A percentile compares a stretch with the other conserved stretches of the same genome.
phyloP scores from a whole-genome alignment of 1,140 invertebrate species.

The Leptopilina boulardi region DNA sequence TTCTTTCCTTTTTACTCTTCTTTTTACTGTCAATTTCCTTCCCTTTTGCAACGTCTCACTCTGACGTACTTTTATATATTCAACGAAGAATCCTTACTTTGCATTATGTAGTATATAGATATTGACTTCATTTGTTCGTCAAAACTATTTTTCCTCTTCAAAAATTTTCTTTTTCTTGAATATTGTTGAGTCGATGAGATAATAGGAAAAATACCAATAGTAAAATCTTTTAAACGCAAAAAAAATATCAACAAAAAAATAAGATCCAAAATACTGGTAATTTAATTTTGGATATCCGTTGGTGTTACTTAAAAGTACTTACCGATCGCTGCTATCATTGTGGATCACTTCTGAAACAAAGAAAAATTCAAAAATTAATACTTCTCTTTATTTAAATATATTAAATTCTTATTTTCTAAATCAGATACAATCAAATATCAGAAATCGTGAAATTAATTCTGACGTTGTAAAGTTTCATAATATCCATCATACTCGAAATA shows the following conservation, averaged over 20 bases:
- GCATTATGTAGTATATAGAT: neutral
- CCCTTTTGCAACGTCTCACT: neutral
- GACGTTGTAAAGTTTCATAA: neutral
- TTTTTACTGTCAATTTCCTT: conserved; percentile 3
- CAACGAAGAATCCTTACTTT: neutral
- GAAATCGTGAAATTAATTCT: conserved; percentile 4
- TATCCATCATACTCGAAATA: neutral
- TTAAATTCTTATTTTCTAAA: no score
- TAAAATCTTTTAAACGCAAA: no score
- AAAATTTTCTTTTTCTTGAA: neutral
- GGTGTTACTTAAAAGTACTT: no score
- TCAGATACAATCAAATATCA: neutral
- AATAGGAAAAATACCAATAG: no score
- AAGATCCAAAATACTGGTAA: no score
- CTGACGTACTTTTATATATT: neutral
- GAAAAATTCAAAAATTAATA: no score
- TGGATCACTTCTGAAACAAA: no score
- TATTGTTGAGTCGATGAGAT: no score
- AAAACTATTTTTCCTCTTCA: neutral
- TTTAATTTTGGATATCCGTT: no score
- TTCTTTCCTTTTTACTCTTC: neutral
- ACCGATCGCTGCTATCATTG: no score
- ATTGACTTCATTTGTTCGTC: neutral
- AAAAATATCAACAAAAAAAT: no score
- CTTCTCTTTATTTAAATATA: no score